Evolutionary conservation across 2,797 vertebrate species (phyloP).

Genomic region (Neosilurus mollespiculum): DNA sequence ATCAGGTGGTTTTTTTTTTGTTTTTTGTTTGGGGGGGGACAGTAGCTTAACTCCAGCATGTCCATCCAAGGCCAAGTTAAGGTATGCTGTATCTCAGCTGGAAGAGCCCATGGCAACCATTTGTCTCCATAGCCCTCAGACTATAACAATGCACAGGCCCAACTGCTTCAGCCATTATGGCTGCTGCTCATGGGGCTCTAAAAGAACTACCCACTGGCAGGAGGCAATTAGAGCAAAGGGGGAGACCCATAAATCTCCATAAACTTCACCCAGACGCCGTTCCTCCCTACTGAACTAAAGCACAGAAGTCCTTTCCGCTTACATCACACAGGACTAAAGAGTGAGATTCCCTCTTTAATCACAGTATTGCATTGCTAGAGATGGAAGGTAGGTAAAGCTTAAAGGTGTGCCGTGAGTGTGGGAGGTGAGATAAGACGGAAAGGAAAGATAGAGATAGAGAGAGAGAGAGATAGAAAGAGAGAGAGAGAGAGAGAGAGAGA

Average conservation of each 20-base stretch:
- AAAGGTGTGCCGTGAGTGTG: not conserved
- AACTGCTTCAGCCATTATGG: constrained; percentile 74
- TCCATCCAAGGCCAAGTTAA: constrained; percentile 72
- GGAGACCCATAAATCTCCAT: constrained; percentile 82
- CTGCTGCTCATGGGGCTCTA: constrained; percentile 64
- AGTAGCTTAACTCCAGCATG: constrained; percentile 46
- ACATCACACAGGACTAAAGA: constrained; percentile 27
- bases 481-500: not conserved
- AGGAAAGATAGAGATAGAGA: not conserved
- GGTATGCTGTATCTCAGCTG: constrained; percentile 52
- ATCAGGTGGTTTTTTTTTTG: too few species aligned
- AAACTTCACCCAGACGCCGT: constrained; percentile 71
- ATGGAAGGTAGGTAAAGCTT: constrained; percentile 28
- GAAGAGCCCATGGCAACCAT: constrained; percentile 65
- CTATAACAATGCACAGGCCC: constrained; percentile 72
- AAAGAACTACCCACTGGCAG: constrained; percentile 73
- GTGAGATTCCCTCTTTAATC: constrained; percentile 50
- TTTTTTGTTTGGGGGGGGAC: not conserved
- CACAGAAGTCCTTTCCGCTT: constrained; percentile 41
- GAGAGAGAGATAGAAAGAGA: not conserved
- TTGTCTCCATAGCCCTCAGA: constrained; percentile 77
- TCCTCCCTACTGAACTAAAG: constrained; percentile 40
- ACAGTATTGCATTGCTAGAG: constrained; percentile 34
- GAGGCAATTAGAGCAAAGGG: constrained; percentile 73
- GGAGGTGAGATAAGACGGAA: not conserved